A percentile compares a stretch with the other conserved stretches of the same genome.
These are phyloP conservation scores for Clostera curtula DNA, from an alignment of 2,888 invertebrate genomes.

Conservation along the genomic window DNA sequence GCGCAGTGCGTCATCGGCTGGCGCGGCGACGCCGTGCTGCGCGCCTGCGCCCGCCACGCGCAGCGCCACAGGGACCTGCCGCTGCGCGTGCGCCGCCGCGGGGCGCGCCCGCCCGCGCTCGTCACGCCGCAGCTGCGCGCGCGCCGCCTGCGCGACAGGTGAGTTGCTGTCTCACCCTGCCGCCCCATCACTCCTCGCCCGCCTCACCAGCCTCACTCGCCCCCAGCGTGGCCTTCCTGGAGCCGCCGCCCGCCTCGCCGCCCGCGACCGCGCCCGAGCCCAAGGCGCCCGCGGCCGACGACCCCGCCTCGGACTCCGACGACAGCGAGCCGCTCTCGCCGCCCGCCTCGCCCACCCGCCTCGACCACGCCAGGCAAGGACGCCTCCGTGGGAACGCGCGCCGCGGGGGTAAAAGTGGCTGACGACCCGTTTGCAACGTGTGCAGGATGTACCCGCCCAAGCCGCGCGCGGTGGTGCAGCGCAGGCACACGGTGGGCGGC, in stretches of 20 bases:
- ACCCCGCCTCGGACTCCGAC: constrained; percentile 35
- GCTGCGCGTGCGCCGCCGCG: constrained; percentile 36
- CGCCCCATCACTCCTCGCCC: background rate
- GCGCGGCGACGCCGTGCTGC: constrained; percentile 39
- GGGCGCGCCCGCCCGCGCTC: constrained; percentile 25
- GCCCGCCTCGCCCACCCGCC: constrained; percentile 54
- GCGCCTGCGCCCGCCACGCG: constrained; percentile 23
- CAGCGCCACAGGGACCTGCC: constrained; percentile 25
- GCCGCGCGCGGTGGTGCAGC: constrained; percentile 74
- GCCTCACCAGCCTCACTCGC: constrained; percentile 10
- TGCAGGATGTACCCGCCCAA: constrained; percentile 81
- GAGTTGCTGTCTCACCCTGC: constrained; percentile 1
- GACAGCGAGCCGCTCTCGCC: constrained; percentile 61
- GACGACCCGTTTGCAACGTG: background rate
- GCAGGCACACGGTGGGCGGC: constrained; percentile 92
- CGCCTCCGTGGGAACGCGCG: no score
- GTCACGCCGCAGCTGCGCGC: constrained; percentile 19
- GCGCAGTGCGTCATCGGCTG: constrained; percentile 51
- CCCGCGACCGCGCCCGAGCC: constrained; percentile 7
- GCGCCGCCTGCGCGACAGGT: constrained; percentile 8
- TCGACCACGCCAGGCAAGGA: constrained; percentile 38
- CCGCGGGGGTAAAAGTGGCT: no score
- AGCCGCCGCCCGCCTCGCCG: constrained; percentile 8
- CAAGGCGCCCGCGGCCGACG: constrained; percentile 5
- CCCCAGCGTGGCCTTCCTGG: constrained; percentile 6